These are phyloP conservation scores for Eristalis tenax DNA, from an alignment of 2,888 invertebrate genomes.

Conservation along the genomic window DNA sequence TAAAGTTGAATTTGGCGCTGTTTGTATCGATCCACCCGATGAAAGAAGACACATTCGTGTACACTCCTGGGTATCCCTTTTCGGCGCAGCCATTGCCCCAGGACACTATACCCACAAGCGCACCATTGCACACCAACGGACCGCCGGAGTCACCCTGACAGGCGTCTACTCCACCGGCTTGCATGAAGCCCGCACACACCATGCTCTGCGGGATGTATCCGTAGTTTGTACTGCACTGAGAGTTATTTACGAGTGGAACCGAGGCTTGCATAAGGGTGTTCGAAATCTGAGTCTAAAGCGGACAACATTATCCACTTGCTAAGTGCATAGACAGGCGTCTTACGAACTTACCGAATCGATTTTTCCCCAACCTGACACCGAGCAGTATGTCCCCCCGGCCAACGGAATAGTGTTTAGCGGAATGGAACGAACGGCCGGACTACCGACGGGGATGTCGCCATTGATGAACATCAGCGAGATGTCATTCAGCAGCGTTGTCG, in stretches of 20 bases:
- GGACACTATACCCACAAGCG: conserved; percentile 76
- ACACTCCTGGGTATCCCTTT: conserved; percentile 75
- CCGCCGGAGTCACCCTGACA: conserved; percentile 79
- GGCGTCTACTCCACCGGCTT: conserved; percentile 75
- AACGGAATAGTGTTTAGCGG: conserved; percentile 56
- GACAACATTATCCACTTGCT: neutral
- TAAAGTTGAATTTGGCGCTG: conserved; percentile 73
- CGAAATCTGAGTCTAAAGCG: conserved; percentile 66
- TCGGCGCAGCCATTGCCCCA: conserved; percentile 76
- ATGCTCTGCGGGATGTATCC: conserved; percentile 69
- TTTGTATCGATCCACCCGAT: conserved; percentile 73
- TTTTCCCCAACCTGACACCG: conserved; percentile 77
- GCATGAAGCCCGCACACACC: conserved; percentile 76
- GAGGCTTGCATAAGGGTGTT: conserved; percentile 64
- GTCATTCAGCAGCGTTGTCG: conserved; percentile 73
- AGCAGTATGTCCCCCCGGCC: conserved; percentile 62
- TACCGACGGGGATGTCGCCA: conserved; percentile 74
- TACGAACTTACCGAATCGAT: conserved; percentile 71
- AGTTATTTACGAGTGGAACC: conserved; percentile 73
- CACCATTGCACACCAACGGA: conserved; percentile 74
- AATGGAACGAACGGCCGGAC: conserved; percentile 69
- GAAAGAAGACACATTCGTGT: conserved; percentile 76
- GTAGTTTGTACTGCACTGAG: conserved; percentile 71
- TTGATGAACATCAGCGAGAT: conserved; percentile 76
- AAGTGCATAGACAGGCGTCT: neutral